Conservation (phyloP, 30 jellyfish, hydroid and myxozoan genomes). For the Hydra vulgaris region DNA sequence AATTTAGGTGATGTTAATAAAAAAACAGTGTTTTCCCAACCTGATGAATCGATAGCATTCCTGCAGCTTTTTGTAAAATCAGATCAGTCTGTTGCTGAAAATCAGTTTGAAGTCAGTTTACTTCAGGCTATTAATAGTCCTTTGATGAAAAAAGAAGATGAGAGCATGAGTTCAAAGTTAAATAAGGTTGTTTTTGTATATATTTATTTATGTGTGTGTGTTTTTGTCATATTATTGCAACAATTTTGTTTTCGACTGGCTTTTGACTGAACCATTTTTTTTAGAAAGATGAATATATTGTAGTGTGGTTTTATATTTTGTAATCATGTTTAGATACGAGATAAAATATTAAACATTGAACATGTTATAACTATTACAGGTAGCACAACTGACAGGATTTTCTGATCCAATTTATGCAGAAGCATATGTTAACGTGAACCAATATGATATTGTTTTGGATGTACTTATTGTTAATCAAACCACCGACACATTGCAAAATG, state of each 20-base stretch:
- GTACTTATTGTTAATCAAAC: slow-evolving; percentile 88
- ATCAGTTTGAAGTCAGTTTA: slow-evolving; percentile 71
- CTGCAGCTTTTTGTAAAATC: slow-evolving; percentile 69
- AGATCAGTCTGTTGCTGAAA: slow-evolving; percentile 80
- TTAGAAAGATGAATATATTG: no score
- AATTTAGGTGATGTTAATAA: slow-evolving; percentile 42
- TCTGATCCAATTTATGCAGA: slow-evolving; percentile 93
- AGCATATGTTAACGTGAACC: slow-evolving; percentile 88
- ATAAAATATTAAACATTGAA: neutral
- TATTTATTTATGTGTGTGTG: neutral
- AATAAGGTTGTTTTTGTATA: slow-evolving; percentile 39
- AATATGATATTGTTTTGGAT: slow-evolving; percentile 80
- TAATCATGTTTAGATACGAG: neutral
- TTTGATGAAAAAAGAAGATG: slow-evolving; percentile 45
- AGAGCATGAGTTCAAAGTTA: slow-evolving; percentile 52
- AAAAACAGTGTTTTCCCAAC: slow-evolving; percentile 36
- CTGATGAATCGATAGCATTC: slow-evolving; percentile 85
- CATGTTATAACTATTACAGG: slow-evolving; percentile 25
- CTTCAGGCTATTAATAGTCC: slow-evolving; percentile 83
- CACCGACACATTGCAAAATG: slow-evolving; percentile 79
- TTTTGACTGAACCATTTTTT: no score
- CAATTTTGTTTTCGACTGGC: no score
- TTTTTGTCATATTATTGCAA: neutral
- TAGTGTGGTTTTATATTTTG: no score
- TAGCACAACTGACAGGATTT: slow-evolving; percentile 82